Evolutionary conservation across 2,888 invertebrate genomes (phyloP).

Genomic region (Lycophotia porphyrea): DNA sequence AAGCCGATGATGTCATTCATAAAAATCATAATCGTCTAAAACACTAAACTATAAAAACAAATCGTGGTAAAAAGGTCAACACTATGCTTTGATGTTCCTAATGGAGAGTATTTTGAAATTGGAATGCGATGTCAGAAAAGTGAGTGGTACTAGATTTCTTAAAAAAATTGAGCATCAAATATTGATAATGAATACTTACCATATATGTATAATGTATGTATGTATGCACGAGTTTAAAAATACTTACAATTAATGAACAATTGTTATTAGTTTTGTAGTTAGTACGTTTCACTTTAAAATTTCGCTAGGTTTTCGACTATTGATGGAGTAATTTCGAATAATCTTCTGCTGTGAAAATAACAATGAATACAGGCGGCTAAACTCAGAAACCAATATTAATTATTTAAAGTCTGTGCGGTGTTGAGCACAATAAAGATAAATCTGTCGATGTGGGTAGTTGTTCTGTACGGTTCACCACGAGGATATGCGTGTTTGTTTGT

Average conservation of each 20-base stretch:
- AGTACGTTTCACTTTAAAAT: neutral
- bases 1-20: constrained; percentile 61
- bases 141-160: neutral
- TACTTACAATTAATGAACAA: neutral
- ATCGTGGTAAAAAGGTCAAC: constrained; percentile 30
- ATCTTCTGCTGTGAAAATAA: neutral
- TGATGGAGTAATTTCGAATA: constrained; percentile 2
- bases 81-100: constrained; percentile 44
- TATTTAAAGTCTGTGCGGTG: neutral
- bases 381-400: constrained; percentile 5
- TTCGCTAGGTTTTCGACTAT: neutral
- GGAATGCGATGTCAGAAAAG: constrained; percentile 33
- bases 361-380: neutral
- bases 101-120: constrained; percentile 43
- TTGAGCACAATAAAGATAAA: constrained; percentile 21
- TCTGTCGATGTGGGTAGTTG: constrained; percentile 8
- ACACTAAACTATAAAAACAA: constrained; percentile 31
- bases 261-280: neutral
- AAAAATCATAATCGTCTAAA: constrained; percentile 53
- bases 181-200: neutral
- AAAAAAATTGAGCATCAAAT: neutral
- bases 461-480: neutral
- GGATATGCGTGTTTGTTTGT: constrained; percentile 6
- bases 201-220: too few species aligned
- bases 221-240: neutral